These are phyloP conservation scores for Orcinus orca DNA, from an alignment of 2,113 vertebrate genomes.

Conservation along the genomic window DNA sequence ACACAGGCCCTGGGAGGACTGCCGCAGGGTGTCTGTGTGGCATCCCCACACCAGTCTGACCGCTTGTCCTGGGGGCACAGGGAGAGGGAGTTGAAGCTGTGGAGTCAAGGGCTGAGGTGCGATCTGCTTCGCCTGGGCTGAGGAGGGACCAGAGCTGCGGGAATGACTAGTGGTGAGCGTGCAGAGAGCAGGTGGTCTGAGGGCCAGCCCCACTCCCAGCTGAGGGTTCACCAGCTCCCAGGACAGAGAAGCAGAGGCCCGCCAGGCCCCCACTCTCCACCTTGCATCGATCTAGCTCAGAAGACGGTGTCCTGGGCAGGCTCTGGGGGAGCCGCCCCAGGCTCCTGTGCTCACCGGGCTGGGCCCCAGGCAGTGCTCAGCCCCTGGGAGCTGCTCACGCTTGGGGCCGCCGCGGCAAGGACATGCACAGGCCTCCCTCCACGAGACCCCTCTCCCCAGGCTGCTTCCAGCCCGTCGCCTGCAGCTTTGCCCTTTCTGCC, in stretches of 20 bases:
- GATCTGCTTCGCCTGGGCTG: neutral
- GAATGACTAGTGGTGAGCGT: neutral
- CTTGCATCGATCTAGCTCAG: rapidly evolving
- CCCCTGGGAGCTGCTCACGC: neutral
- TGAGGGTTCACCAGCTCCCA: neutral
- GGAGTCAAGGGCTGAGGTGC: neutral
- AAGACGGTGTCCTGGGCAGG: neutral
- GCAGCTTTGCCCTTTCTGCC: neutral
- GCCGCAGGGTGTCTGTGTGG: neutral
- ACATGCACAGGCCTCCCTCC: too few relatives aligned
- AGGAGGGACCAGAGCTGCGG: neutral
- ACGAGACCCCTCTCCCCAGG: neutral
- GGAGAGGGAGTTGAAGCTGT: neutral
- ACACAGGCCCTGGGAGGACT: neutral
- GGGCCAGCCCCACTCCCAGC: too few relatives aligned
- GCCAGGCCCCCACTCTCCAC: neutral
- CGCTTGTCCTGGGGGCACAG: neutral
- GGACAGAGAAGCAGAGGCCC: neutral
- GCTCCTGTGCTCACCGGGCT: neutral
- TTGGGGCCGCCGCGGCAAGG: neutral
- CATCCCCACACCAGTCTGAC: neutral
- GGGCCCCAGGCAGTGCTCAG: neutral
- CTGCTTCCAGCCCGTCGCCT: rapidly evolving
- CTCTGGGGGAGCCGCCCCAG: too few relatives aligned
- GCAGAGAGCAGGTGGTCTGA: neutral